Percentiles rank a stretch among this genome's conserved stretches.
phyloP scores from a whole-genome alignment of 1,140 invertebrate species.

The Plectrocnemia conspersa region DNA sequence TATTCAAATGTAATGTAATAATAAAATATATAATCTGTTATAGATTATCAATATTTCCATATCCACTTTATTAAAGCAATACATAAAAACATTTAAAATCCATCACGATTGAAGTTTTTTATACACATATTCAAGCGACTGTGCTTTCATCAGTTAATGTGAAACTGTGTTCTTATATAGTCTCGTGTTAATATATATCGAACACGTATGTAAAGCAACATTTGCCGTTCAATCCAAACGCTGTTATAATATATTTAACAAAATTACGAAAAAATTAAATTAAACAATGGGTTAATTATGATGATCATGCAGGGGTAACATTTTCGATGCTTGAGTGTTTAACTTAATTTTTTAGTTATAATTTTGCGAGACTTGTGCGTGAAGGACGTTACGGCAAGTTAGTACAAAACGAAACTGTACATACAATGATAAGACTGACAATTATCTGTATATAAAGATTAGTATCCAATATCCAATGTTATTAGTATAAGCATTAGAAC shows the following conservation, averaged over 20 bases:
- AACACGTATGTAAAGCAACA: conserved; percentile 1
- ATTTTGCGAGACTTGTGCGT: neutral
- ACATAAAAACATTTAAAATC: neutral
- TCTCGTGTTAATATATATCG: conserved; percentile 2
- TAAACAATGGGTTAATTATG: neutral
- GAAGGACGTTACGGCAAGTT: conserved; percentile 11
- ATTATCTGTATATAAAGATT: neutral
- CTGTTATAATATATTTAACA: neutral
- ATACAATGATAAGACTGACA: conserved; percentile 16
- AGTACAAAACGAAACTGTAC: conserved; percentile 20
- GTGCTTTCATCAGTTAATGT: conserved; percentile 12
- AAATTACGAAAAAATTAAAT: conserved; percentile 16
- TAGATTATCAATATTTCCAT: conserved; percentile 15
- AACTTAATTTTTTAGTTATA: conserved; percentile 5
- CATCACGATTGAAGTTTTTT: neutral
- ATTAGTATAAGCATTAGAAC: neutral
- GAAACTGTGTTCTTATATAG: neutral
- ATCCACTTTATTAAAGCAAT: conserved; percentile 20
- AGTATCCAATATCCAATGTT: conserved; percentile 1
- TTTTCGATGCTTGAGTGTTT: neutral
- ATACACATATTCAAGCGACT: conserved; percentile 7
- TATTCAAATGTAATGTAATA: neutral
- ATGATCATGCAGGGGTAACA: conserved; percentile 2
- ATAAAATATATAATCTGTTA: conserved; percentile 6
- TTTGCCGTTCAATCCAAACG: conserved; percentile 15